A percentile compares a stretch with the other conserved stretches of the same genome.
These are phyloP conservation scores for Pogonophryne albipinna DNA, from an alignment of 2,797 vertebrate genomes.

Conservation along the genomic window DNA sequence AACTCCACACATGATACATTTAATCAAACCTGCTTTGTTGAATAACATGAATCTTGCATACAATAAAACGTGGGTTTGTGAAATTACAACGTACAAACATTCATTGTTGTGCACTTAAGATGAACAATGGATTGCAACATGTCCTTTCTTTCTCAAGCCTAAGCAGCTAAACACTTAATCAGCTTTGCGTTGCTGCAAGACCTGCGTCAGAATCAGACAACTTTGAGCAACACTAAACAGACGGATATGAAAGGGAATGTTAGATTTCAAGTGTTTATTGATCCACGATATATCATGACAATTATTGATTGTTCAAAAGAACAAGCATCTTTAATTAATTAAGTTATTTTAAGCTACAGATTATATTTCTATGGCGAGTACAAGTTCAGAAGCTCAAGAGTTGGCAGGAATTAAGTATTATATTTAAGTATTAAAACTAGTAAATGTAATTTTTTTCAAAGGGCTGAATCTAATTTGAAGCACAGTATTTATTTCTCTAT, in stretches of 20 bases:
- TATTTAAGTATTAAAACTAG: neutral
- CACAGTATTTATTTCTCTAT: neutral
- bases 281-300: neutral
- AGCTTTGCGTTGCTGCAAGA: conserved; percentile 60
- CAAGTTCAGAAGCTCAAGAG: neutral
- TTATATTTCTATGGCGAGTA: neutral
- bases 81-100: neutral
- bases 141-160: conserved; percentile 32
- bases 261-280: neutral
- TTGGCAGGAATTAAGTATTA: neutral
- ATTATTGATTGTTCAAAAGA: conserved; percentile 8
- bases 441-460: neutral
- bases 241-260: neutral
- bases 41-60: neutral
- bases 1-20: neutral
- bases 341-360: neutral
- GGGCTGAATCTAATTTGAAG: neutral
- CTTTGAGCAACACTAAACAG: conserved; percentile 16
- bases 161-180: conserved; percentile 60
- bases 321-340: neutral
- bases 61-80: neutral
- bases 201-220: conserved; percentile 18
- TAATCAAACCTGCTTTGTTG: neutral
- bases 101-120: neutral
- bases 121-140: conserved; percentile 34